Base-by-base conservation (phyloP, 2,113 vertebrate genomes). In the Coracopsis vasa region DNA sequence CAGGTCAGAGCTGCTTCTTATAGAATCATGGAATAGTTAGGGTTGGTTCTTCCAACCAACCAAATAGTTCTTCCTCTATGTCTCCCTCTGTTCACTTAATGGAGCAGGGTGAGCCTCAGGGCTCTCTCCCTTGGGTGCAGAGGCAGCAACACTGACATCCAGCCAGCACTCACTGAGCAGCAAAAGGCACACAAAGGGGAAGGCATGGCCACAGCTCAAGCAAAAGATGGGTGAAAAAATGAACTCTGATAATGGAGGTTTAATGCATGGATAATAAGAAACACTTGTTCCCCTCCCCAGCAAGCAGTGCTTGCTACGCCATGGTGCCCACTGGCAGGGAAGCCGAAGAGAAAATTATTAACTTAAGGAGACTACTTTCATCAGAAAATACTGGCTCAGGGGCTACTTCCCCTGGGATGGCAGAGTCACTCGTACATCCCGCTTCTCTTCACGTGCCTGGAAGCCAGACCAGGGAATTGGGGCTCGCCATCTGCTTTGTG, bases 341-440 rank as follows among this genome's bases (percentile, higher is more conserved):
- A 69, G 23, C 31, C 79, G 44, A n/a, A 60, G 50, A 66, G 29
- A 31, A 48, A 66, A 51, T 45, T n/a, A 35, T 48, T 53, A 45
- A 73, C 20, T 61, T 23, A 16, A 53, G 80, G 62, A 77, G 50
- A 86, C 11, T 23, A 53, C 51, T 86, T 56, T 44, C 31, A 74
- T 47, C 90, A 64, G 44, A 42, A 83, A 42, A 62, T 13, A 21
- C n/a, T 42, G 71, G 60, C 0, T 1, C 53, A 47, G 60, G n/a
- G 33, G 35, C 61, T 53, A 37, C 53, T 41, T 53, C 72, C 48
- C 82, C 53, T 64, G 82, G 82, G 42, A 74, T 15, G 17, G 7
- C 24, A 69, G 61, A 48, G 13, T 2, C 66, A 33, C 75, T 81
- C 2, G 0, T 13, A 54, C 2, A 2, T 45, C 33, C 5, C 0